phyloP scores from a whole-genome alignment of 2,888 invertebrate genomes.

The Habrosyne pyritoides region DNA sequence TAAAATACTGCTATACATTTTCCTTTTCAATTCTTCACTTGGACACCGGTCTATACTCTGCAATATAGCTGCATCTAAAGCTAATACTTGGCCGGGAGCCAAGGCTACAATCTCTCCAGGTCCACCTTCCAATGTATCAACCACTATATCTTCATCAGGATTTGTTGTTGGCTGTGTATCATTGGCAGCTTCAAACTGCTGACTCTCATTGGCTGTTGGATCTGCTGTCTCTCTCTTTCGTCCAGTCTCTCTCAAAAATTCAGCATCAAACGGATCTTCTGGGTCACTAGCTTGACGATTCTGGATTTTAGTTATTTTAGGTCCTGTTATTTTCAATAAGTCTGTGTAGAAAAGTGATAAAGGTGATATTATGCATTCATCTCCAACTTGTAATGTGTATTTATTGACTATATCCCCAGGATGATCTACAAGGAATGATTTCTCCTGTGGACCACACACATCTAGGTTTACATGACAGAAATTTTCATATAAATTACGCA shows the following conservation, averaged over 20 bases:
- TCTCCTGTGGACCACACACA: constrained; percentile 94
- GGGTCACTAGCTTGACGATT: constrained; percentile 89
- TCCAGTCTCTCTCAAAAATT: constrained; percentile 94
- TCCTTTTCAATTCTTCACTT: constrained; percentile 94
- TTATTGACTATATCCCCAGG: constrained; percentile 87
- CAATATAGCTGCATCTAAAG: constrained; percentile 95
- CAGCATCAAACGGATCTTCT: constrained; percentile 97
- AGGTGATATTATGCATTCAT: constrained; percentile 96
- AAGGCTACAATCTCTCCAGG: constrained; percentile 87
- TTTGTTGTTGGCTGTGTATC: constrained; percentile 77
- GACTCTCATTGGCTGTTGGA: constrained; percentile 66
- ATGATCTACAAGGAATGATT: constrained; percentile 89
- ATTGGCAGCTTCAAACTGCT: constrained; percentile 77
- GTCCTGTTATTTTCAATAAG: constrained; percentile 92
- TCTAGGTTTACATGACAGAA: constrained; percentile 96
- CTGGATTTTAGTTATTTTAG: constrained; percentile 89
- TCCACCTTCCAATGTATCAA: constrained; percentile 84
- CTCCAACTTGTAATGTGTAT: constrained; percentile 92
- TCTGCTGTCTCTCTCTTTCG: constrained; percentile 79
- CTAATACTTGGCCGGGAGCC: constrained; percentile 91
- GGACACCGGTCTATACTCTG: constrained; percentile 96
- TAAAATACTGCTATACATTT: constrained; percentile 96
- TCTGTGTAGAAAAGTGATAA: constrained; percentile 94
- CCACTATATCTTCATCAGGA: constrained; percentile 89
- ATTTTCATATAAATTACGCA: constrained; percentile 93